A percentile compares a stretch with the other conserved stretches of the same genome.
phyloP scores from a whole-genome alignment of 2,888 invertebrate genomes.

The Podabrus alpinus region DNA sequence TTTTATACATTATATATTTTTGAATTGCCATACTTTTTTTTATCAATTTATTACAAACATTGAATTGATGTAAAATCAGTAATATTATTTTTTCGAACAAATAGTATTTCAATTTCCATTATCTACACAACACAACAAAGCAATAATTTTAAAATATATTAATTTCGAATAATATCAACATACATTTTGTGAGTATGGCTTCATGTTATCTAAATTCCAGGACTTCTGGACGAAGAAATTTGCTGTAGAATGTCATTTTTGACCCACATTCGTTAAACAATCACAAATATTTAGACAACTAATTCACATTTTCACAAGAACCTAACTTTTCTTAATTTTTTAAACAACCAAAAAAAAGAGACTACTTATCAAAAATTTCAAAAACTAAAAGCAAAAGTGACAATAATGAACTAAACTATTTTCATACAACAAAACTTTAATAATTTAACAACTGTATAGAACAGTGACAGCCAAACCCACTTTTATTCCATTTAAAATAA shows the following conservation, averaged over 20 bases:
- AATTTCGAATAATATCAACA: slow-evolving; percentile 9
- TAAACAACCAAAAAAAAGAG: neutral
- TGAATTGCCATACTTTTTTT: neutral
- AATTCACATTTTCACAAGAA: slow-evolving; percentile 21
- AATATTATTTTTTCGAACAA: neutral
- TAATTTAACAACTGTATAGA: slow-evolving; percentile 6
- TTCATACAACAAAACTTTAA: neutral
- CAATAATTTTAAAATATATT: neutral
- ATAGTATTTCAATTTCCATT: neutral
- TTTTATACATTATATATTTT: neutral
- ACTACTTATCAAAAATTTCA: neutral
- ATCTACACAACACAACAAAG: neutral
- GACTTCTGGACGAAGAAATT: slow-evolving; percentile 9
- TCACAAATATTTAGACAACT: slow-evolving; percentile 13
- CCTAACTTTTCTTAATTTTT: neutral
- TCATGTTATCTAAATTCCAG: slow-evolving; percentile 25
- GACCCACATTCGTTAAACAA: slow-evolving; percentile 11
- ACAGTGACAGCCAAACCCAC: slow-evolving; percentile 26
- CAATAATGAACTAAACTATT: neutral
- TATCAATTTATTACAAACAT: neutral
- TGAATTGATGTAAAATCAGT: neutral
- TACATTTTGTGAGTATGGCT: slow-evolving; percentile 28
- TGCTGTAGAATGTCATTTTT: slow-evolving; percentile 17
- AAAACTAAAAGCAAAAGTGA: neutral
- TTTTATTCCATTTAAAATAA: slow-evolving; percentile 15